Percentiles rank a stretch among this genome's conserved stretches.
Conservation (phyloP, 2,888 invertebrate species). For the Drosophila trichaetosa region DNA sequence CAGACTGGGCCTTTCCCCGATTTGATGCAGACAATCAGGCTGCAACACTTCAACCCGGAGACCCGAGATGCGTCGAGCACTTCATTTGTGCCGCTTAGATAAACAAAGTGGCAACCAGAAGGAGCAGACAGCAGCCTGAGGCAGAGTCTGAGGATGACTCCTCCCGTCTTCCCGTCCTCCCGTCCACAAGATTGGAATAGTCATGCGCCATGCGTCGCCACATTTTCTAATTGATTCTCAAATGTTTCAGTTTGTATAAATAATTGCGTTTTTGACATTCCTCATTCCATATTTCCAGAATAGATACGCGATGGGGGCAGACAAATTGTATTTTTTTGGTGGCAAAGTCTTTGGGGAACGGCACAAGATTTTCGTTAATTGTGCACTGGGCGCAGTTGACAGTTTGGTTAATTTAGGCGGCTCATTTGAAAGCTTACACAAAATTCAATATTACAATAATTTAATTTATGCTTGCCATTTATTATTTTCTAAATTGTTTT, state of each 20-base stretch:
- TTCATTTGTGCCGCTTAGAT: constrained; percentile 79
- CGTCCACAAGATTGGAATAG: not conserved
- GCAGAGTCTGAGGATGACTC: constrained; percentile 9
- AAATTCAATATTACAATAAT: constrained; percentile 81
- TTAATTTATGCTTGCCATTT: constrained; percentile 84
- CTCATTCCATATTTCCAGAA: constrained; percentile 64
- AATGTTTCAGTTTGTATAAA: constrained; percentile 82
- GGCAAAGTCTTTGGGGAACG: constrained; percentile 28
- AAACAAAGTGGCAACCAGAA: constrained; percentile 55
- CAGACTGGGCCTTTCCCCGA: constrained; percentile 31
- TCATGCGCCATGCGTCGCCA: constrained; percentile 77
- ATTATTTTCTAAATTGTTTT: constrained; percentile 83
- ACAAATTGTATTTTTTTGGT: not conserved
- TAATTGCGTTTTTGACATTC: constrained; percentile 82
- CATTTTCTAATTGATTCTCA: constrained; percentile 84
- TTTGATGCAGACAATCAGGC: constrained; percentile 69
- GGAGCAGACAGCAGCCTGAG: constrained; percentile 17
- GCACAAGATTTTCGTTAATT: constrained; percentile 66
- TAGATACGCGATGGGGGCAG: constrained; percentile 12
- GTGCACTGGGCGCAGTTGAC: constrained; percentile 52
- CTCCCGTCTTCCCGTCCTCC: not conserved
- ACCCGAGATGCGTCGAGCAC: constrained; percentile 48
- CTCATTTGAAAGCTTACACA: constrained; percentile 59
- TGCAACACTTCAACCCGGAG: constrained; percentile 57
- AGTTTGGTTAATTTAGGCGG: constrained; percentile 63